Evolutionary conservation across 2,888 invertebrate species (phyloP).

Genomic region (Augochlorella aurata): DNA sequence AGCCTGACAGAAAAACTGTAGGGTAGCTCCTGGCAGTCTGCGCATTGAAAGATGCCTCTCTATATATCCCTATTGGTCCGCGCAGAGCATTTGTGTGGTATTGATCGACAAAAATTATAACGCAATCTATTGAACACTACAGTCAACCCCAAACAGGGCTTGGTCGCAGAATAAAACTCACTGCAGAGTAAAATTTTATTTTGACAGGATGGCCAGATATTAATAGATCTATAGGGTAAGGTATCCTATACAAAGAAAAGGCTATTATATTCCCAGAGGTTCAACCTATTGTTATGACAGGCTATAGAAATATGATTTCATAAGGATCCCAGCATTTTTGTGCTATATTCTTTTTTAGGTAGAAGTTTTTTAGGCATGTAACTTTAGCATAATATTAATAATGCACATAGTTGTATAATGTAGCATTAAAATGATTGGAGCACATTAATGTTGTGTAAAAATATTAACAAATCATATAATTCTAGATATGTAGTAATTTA

Average conservation of each 20-base stretch:
- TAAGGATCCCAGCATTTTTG: slow-evolving; percentile 45
- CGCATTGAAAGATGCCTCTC: slow-evolving; percentile 76
- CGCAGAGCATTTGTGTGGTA: slow-evolving; percentile 79
- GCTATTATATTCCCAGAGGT: slow-evolving; percentile 64
- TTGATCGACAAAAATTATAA: slow-evolving; percentile 80
- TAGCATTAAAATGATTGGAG: neutral
- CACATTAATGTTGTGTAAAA: neutral
- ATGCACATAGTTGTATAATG: neutral
- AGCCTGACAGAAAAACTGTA: slow-evolving; percentile 53
- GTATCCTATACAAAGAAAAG: slow-evolving; percentile 66
- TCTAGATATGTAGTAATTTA: neutral
- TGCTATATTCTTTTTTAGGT: slow-evolving; percentile 7
- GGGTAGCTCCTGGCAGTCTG: slow-evolving; percentile 72
- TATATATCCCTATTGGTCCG: slow-evolving; percentile 77
- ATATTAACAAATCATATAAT: neutral
- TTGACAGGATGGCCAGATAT: slow-evolving; percentile 69
- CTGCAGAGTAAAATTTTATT: slow-evolving; percentile 52
- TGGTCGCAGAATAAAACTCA: slow-evolving; percentile 43
- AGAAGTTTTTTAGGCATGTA: neutral
- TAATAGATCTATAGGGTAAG: slow-evolving; percentile 69
- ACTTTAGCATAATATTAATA: slow-evolving; percentile 7
- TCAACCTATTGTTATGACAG: slow-evolving; percentile 66
- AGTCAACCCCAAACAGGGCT: slow-evolving; percentile 54
- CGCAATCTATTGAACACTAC: slow-evolving; percentile 71
- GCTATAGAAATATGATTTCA: slow-evolving; percentile 75